Conservation (phyloP, 30 jellyfish, hydroid and myxozoan species). For the Calvadosia cruxmelitensis region DNA sequence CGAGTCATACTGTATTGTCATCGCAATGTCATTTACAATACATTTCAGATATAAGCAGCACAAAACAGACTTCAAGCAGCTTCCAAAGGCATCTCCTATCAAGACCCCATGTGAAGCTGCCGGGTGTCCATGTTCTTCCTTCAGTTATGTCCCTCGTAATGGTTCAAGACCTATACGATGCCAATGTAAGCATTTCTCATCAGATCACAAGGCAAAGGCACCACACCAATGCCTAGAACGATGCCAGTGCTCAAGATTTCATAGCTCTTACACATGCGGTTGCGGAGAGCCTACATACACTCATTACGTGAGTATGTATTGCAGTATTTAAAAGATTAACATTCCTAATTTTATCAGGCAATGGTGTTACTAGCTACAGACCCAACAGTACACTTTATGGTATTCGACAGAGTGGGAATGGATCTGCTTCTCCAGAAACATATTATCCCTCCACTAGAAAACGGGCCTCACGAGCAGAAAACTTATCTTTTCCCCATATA, state of each 20-base stretch:
- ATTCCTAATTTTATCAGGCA: too few species aligned
- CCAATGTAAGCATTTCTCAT: constrained; percentile 76
- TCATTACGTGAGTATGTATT: constrained; percentile 29
- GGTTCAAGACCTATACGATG: constrained; percentile 81
- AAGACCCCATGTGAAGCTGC: constrained; percentile 54
- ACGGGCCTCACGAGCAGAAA: too few species aligned
- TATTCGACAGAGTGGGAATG: too few species aligned
- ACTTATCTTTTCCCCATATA: too few species aligned
- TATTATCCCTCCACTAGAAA: too few species aligned
- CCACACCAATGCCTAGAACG: constrained; percentile 55
- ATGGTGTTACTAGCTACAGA: too few species aligned
- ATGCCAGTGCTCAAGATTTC: constrained; percentile 52
- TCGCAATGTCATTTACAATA: too few species aligned
- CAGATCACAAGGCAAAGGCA: constrained; percentile 54
- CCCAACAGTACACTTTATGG: too few species aligned
- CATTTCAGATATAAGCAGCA: constrained; percentile 66
- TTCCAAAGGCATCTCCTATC: constrained; percentile 61
- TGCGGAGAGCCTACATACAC: constrained; percentile 71
- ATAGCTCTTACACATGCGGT: constrained; percentile 77
- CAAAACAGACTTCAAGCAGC: constrained; percentile 60
- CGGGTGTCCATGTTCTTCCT: constrained; percentile 76
- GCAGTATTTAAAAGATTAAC: too few species aligned
- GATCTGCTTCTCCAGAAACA: too few species aligned
- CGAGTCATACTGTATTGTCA: too few species aligned
- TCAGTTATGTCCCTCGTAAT: constrained; percentile 58